phyloP scores from a whole-genome alignment of 1,140 invertebrate species.

The Vanessa atalanta region DNA sequence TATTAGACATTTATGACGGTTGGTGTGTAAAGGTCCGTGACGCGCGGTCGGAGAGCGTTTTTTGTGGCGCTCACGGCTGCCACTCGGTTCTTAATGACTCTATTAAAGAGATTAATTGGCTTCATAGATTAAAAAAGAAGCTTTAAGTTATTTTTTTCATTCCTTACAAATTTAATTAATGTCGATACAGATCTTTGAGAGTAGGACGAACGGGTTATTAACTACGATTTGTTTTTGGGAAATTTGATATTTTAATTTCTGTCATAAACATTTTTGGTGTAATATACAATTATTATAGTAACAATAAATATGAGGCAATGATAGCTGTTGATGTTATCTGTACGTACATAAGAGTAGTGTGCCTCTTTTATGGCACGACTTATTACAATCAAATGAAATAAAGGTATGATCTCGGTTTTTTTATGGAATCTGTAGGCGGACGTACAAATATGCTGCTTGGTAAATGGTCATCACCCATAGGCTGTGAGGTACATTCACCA shows the following conservation, averaged over 20 bases:
- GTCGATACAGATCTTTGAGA: slow-evolving; percentile 52
- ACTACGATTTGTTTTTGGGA: slow-evolving; percentile 30
- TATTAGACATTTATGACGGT: slow-evolving; percentile 18
- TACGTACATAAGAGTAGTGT: too few relatives aligned
- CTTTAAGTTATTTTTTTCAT: slow-evolving; percentile 48
- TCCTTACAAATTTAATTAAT: slow-evolving; percentile 76
- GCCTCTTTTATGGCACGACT: too few relatives aligned
- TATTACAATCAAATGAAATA: too few relatives aligned
- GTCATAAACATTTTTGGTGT: neutral
- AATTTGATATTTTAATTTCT: slow-evolving; percentile 32
- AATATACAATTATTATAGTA: neutral
- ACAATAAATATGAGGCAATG: too few relatives aligned
- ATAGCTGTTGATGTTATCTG: too few relatives aligned
- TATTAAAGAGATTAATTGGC: slow-evolving; percentile 76
- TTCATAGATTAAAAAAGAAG: slow-evolving; percentile 61
- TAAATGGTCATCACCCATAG: too few relatives aligned
- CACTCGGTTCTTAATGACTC: slow-evolving; percentile 70
- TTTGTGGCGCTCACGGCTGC: slow-evolving; percentile 56
- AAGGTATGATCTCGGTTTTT: too few relatives aligned
- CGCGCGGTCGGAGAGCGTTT: slow-evolving; percentile 36
- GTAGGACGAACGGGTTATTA: slow-evolving; percentile 21
- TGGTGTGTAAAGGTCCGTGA: slow-evolving; percentile 8
- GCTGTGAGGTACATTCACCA: too few relatives aligned
- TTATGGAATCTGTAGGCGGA: too few relatives aligned
- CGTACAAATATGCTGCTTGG: too few relatives aligned